Percentiles rank a stretch among this genome's conserved stretches.
These are phyloP conservation scores for Patella pellucida DNA, from an alignment of 2,888 invertebrate species.

Conservation along the genomic window DNA sequence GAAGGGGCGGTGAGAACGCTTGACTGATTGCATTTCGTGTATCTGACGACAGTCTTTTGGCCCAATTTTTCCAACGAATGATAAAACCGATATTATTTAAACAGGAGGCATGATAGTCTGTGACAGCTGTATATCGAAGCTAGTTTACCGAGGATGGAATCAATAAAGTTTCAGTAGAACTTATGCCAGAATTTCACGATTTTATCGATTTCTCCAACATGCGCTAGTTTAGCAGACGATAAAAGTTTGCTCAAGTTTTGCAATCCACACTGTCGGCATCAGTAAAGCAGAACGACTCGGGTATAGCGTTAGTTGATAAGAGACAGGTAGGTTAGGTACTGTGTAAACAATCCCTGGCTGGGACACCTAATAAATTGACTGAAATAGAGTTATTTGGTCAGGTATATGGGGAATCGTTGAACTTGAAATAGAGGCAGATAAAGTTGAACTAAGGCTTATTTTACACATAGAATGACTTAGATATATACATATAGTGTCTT, in stretches of 20 bases:
- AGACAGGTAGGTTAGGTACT: conserved; percentile 11
- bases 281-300: not conserved
- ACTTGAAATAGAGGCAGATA: not conserved
- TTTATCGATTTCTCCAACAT: conserved; percentile 1
- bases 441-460: too few species aligned
- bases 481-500: too few species aligned
- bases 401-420: conserved; percentile 3
- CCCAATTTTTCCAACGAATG: not conserved
- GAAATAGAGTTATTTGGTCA: conserved; percentile 10
- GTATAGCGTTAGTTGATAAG: conserved; percentile 5
- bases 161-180: conserved; percentile 11
- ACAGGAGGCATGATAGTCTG: conserved; percentile 20
- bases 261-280: not conserved
- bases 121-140: conserved; percentile 18
- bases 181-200: conserved; percentile 8
- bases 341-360: conserved; percentile 9
- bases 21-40: conserved; percentile 6
- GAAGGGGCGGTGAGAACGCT: not conserved
- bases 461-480: too few species aligned
- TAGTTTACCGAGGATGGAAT: not conserved
- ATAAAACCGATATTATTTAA: conserved; percentile 8
- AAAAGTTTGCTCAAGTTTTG: conserved; percentile 5
- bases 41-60: not conserved
- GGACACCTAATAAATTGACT: conserved; percentile 5
- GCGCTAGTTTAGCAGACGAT: conserved; percentile 9